These are phyloP conservation scores for Macrosiphum euphorbiae DNA, from an alignment of 2,888 invertebrate species.

Conservation along the genomic window DNA sequence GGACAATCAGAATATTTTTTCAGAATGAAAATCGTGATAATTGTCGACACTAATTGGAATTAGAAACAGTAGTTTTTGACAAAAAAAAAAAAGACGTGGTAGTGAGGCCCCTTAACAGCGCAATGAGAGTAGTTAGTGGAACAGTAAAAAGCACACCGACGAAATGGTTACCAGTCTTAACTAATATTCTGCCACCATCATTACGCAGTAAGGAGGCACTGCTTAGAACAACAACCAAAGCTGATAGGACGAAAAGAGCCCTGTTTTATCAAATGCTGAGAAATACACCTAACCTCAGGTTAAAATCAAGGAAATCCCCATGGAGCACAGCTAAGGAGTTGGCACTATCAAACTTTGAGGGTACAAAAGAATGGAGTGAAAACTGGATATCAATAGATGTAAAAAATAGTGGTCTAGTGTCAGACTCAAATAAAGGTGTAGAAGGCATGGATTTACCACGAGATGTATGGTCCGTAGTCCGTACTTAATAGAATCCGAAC, in stretches of 20 bases:
- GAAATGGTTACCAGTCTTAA: not conserved
- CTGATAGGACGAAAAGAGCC: not conserved
- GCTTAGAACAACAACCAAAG: not conserved
- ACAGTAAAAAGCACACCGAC: constrained; percentile 7
- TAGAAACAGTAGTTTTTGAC: no score
- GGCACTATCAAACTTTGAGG: constrained; percentile 11
- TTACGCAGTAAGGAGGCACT: not conserved
- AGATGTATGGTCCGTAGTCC: constrained; percentile 13
- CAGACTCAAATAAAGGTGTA: not conserved
- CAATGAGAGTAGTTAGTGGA: constrained; percentile 17
- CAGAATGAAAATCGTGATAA: no score
- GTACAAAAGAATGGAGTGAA: not conserved
- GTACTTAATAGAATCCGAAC: not conserved
- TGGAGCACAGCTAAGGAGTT: not conserved
- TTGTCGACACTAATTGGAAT: no score
- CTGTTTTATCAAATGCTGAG: not conserved
- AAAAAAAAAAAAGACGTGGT: no score
- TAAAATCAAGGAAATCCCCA: not conserved
- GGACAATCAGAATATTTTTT: no score
- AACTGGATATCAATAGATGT: not conserved
- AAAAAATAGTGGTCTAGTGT: not conserved
- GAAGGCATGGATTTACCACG: not conserved
- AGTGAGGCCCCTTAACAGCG: no score
- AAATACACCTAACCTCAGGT: not conserved
- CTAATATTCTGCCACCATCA: not conserved